Base-by-base conservation (phyloP, 2,113 vertebrate species). In the Tringa solitaria region DNA sequence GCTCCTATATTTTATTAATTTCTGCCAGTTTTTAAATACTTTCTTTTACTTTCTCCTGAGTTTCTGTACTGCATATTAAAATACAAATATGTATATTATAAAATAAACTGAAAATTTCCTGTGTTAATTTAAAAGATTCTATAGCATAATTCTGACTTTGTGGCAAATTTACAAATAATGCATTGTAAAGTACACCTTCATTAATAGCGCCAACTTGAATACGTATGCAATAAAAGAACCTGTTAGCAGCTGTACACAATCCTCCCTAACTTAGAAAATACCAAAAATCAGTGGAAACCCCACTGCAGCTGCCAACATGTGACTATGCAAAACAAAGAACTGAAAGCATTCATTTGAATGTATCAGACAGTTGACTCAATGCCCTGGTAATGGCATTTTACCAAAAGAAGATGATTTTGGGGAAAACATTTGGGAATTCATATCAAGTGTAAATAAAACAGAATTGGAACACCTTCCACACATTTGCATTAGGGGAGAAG, bases 401-500 rank as follows among this genome's bases (percentile, higher is more conserved):
- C 54, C 30, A 51, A 26, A 56, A 33, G 28, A 33, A 35, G 9
- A 9, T 0, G 2, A 27, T 15, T 13, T 1, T 22, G 70, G 10
- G 20, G 32, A 18, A 61, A 35, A 32, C 2, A 35, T 12, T 12
- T 10, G 7, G 20, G 8, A 46, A 51, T 6, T 35, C 20, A 59
- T 9, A 23, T 4, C 5, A 8, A 22, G 21, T 6, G 7, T 3
- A 6, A 56, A 26, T 0, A 26, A 46, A 22, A 51, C 10, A 1
- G 43, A 45, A 10, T 12, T 12, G 18, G 17, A 23, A 18, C 18
- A 4, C 8, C 37, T 10, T 2, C 19, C 39, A 7, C 14, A 20
- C 43, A 1, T 4, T 32, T 3, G 3, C 21, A 1, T 27, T 14
- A 3, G 0, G 35, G 56, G 26, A 60, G 59, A 6, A 45, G 72